Percentiles rank a stretch among this genome's conserved stretches.
phyloP scores from a whole-genome alignment of 2,797 vertebrate genomes.

The Onychomys leucogaster region DNA sequence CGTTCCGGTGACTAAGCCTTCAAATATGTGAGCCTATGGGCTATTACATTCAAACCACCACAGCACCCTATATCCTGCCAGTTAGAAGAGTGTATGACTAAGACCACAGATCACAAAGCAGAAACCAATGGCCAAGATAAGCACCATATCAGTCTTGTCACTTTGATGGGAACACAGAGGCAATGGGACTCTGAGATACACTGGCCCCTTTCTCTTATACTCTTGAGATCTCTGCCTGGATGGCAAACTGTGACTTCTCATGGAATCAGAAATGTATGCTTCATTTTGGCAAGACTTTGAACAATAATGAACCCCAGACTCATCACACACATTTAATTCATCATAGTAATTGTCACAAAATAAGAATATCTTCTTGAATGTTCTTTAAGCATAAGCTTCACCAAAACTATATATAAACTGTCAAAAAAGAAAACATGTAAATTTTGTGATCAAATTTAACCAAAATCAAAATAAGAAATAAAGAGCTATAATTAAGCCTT shows the following conservation, averaged over 20 bases:
- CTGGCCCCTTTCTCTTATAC: neutral
- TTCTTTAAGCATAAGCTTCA: neutral
- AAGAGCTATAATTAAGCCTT: neutral
- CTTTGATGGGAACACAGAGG: neutral
- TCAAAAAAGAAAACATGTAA: neutral
- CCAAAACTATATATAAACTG: neutral
- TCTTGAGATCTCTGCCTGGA: neutral
- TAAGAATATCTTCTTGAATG: neutral
- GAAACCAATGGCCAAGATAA: neutral
- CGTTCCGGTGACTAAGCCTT: neutral
- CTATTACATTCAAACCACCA: neutral
- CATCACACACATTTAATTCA: neutral
- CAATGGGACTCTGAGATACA: neutral
- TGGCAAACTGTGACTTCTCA: neutral
- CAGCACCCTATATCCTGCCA: neutral
- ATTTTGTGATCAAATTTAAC: neutral
- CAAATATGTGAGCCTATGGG: too few relatives aligned
- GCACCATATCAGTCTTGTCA: accelerated
- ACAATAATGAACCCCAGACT: neutral
- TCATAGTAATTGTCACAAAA: neutral
- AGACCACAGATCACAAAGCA: neutral
- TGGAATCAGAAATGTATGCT: neutral
- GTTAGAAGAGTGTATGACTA: too few relatives aligned
- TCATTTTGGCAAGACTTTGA: neutral
- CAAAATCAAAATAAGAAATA: slow-evolving; percentile 8